Evolutionary conservation across 2,113 vertebrate species (phyloP).

Genomic region (Chaenocephalus aceratus): DNA sequence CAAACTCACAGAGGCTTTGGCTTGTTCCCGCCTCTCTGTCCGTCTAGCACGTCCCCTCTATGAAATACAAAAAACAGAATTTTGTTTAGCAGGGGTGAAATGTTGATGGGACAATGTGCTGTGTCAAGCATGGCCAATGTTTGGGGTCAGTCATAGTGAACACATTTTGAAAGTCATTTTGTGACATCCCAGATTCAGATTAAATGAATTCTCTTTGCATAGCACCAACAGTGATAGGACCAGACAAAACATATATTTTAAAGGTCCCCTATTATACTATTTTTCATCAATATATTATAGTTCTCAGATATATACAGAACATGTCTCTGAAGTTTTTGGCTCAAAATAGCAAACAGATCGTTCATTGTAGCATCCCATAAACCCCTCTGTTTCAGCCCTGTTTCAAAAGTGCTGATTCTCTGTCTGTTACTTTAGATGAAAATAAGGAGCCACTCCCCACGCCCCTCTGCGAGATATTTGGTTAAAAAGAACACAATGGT

Average conservation of each 20-base stretch:
- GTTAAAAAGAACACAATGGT: no score
- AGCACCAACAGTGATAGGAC: not conserved
- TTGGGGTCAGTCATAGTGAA: not conserved
- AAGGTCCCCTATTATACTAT: no score
- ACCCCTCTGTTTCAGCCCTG: no score
- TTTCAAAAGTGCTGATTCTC: no score
- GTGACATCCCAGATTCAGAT: not conserved
- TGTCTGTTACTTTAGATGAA: no score
- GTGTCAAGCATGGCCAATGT: not conserved
- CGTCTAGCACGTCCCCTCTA: constrained; percentile 31
- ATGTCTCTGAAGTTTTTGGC: no score
- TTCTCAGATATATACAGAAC: no score
- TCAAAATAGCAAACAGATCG: no score
- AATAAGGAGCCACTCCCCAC: no score
- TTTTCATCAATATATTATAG: no score
- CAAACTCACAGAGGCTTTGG: constrained; percentile 32
- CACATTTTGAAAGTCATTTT: not conserved
- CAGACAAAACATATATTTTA: not conserved
- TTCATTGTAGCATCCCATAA: no score
- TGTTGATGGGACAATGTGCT: constrained; percentile 34
- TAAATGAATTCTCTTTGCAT: not conserved
- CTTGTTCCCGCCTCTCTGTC: constrained; percentile 24
- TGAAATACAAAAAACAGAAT: constrained; percentile 40
- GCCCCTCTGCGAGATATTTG: no score
- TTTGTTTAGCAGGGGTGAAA: constrained; percentile 1